phyloP scores from a whole-genome alignment of 1,140 invertebrate genomes.

The Cylas formicarius region DNA sequence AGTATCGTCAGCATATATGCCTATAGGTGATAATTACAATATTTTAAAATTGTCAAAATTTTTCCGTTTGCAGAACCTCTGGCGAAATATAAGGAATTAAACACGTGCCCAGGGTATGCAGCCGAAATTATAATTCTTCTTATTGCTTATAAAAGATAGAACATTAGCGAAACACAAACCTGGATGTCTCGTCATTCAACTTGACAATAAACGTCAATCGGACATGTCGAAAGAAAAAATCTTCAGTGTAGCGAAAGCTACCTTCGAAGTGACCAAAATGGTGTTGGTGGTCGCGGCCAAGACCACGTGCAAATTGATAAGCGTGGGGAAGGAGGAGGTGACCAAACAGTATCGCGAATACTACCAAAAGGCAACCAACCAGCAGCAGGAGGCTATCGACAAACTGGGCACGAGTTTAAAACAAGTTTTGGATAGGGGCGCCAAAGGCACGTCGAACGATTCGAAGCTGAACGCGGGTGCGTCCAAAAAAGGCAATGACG shows the following conservation, averaged over 20 bases:
- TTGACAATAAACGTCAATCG: neutral
- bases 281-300: slow-evolving; percentile 19
- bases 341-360: slow-evolving; percentile 21
- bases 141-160: neutral
- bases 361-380: slow-evolving; percentile 16
- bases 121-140: no score
- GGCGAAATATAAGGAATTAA: no score
- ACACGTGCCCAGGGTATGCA: no score
- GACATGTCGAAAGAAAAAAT: slow-evolving; percentile 23
- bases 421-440: slow-evolving; percentile 6
- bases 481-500: neutral
- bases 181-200: neutral
- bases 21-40: no score
- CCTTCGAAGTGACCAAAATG: slow-evolving; percentile 27
- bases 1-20: no score
- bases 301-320: slow-evolving; percentile 19
- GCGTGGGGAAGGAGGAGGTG: slow-evolving; percentile 18
- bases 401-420: no score
- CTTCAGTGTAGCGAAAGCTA: slow-evolving; percentile 10
- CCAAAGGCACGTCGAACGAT: slow-evolving; percentile 1
- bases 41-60: no score
- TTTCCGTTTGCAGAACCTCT: no score
- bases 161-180: neutral
- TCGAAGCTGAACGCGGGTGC: slow-evolving; percentile 1
- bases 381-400: slow-evolving; percentile 11